These are phyloP conservation scores for Lasius fuliginosus DNA, from an alignment of 2,888 invertebrate species.

Conservation along the genomic window DNA sequence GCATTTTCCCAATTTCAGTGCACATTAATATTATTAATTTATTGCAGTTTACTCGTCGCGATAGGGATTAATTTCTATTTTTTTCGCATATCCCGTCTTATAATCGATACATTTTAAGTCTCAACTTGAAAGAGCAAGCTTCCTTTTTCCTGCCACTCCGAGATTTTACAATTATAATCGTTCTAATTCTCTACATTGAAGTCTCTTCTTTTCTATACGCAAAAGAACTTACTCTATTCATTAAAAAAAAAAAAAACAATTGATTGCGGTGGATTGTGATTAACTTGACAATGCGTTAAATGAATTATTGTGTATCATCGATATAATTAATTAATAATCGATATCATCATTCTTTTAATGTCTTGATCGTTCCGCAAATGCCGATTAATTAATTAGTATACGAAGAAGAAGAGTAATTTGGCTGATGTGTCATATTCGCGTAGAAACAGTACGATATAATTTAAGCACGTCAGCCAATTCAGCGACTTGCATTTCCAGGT, in stretches of 20 bases:
- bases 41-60: neutral
- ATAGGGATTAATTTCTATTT: neutral
- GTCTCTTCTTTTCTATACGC: neutral
- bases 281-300: slow-evolving; percentile 7
- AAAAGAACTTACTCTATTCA: neutral
- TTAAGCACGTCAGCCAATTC: slow-evolving; percentile 50
- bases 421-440: slow-evolving; percentile 6
- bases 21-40: neutral
- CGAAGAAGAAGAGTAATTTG: slow-evolving; percentile 41
- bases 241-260: neutral
- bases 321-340: neutral
- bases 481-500: slow-evolving; percentile 53
- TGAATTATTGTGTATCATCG: neutral
- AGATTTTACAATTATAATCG: slow-evolving; percentile 4
- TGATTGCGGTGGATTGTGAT: neutral
- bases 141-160: neutral
- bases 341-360: neutral
- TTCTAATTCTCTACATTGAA: neutral
- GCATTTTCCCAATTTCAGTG: slow-evolving; percentile 60
- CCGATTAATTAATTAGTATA: slow-evolving; percentile 32
- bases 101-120: neutral
- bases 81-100: slow-evolving; percentile 20
- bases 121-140: neutral
- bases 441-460: slow-evolving; percentile 31
- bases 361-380: neutral